Evolutionary conservation across 2,797 vertebrate species (phyloP), one percentile per base, ranked within the genome.

Genomic region (Argyrosomus regius): DNA sequence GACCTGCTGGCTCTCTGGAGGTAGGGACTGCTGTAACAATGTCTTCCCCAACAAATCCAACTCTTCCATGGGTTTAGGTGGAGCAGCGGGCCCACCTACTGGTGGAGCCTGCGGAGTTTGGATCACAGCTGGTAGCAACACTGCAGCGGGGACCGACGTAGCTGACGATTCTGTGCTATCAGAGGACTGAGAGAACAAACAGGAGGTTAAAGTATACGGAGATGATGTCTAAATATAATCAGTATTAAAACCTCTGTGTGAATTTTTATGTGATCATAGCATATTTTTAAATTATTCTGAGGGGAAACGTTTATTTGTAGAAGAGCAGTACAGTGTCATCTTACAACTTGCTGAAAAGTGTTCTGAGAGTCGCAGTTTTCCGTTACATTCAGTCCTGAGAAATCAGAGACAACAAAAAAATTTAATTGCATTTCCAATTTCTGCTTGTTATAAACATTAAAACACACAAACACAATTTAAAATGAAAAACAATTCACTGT

Each of bases 31-130:
- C 84, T 98, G 97, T 60, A 99, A 87, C 75, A 99, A 91, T 0
- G 96, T 96, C 93, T 98, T 99, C 61, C 98, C 98, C 85, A 99
- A 91, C 75, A 97, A 81, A 64, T 99, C 98, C 80, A 99, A 93
- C 86, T 97, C 97, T 41, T 98, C 97, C 90, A 99, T 93, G 77
- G 96, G 95, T 77, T 96, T 98, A 49, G 91, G 92, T 1, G 88
- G 56, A 3, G 93, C 73, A 35, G 89, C 65, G 54, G 89, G 10
- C 10, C 87, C 85, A 13, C 78, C 85, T 6, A 76, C 66, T 43
- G 89, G 63, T 46, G 83, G 68, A 68, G 80, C 65, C 24, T 69
- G 90, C 0, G 77, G 50, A 4, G 84, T 80, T 16, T 83, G 81
- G 18, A 89, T 70, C 24, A 93, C 78, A 11, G 93, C 88, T 12